phyloP scores from a whole-genome alignment of 2,113 vertebrate species.

The Lanius ludovicianus region DNA sequence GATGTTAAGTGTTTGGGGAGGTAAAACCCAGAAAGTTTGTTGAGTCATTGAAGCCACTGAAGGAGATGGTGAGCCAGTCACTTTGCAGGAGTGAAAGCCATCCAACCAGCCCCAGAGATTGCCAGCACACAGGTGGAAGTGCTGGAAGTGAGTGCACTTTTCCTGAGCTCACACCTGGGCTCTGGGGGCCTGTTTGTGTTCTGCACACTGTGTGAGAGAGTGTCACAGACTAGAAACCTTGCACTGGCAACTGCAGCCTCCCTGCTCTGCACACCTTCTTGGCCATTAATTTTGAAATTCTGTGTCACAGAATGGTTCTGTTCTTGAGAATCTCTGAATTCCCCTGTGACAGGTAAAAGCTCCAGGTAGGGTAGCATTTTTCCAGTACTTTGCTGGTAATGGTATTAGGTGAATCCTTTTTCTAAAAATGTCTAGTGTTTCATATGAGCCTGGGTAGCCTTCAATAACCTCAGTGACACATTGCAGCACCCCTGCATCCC shows the following conservation, averaged over 20 bases:
- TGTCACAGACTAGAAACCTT: background rate
- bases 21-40: background rate
- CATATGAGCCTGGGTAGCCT: background rate
- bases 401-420: background rate
- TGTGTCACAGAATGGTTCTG: background rate
- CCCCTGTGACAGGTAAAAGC: background rate
- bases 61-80: background rate
- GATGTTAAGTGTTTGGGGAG: too few species aligned
- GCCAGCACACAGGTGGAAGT: background rate
- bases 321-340: background rate
- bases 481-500: background rate
- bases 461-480: background rate
- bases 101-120: too few species aligned
- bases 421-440: background rate
- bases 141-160: rapidly evolving
- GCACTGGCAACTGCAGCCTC: background rate
- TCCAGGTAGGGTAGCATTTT: background rate
- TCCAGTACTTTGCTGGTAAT: background rate
- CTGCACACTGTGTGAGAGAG: rapidly evolving
- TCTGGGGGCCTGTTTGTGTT: background rate
- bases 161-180: background rate
- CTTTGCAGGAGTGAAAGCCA: background rate
- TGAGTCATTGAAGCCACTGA: background rate
- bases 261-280: background rate
- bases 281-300: background rate